Conservation (phyloP, 2,888 invertebrate species). For the Iphiclides podalirius region DNA sequence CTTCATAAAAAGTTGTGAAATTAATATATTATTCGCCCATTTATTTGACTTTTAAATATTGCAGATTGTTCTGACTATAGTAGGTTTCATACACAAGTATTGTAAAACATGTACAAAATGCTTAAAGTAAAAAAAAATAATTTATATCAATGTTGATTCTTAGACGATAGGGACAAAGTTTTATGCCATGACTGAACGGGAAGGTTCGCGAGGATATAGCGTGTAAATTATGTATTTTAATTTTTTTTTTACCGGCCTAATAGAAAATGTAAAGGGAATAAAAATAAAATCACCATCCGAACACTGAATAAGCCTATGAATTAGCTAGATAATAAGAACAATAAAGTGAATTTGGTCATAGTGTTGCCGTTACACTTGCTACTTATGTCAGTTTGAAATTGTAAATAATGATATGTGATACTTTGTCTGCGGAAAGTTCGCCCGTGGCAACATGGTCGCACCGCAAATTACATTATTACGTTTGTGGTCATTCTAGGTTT, state of each 20-base stretch:
- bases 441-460: background rate
- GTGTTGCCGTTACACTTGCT: slow-evolving; percentile 16
- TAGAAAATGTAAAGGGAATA: background rate
- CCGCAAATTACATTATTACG: slow-evolving; percentile 7
- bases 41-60: too few relatives aligned
- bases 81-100: slow-evolving; percentile 6
- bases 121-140: slow-evolving; percentile 5
- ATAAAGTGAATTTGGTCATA: background rate
- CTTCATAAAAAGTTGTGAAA: too few relatives aligned
- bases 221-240: background rate
- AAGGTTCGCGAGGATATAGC: slow-evolving; percentile 1
- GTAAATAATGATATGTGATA: slow-evolving; percentile 25
- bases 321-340: slow-evolving; percentile 3
- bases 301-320: slow-evolving; percentile 7
- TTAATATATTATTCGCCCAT: too few relatives aligned
- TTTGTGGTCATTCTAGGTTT: slow-evolving; percentile 15
- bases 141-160: slow-evolving; percentile 20
- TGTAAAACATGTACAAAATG: slow-evolving; percentile 12
- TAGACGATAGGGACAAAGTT: slow-evolving; percentile 3
- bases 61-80: slow-evolving; percentile 8
- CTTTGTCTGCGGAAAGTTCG: slow-evolving; percentile 4
- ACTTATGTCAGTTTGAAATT: slow-evolving; percentile 2
- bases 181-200: slow-evolving; percentile 11
- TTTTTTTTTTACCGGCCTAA: slow-evolving; percentile 18
- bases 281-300: background rate